Base-by-base conservation (phyloP, 2,888 invertebrate genomes). In the Acholoe squamosa region DNA sequence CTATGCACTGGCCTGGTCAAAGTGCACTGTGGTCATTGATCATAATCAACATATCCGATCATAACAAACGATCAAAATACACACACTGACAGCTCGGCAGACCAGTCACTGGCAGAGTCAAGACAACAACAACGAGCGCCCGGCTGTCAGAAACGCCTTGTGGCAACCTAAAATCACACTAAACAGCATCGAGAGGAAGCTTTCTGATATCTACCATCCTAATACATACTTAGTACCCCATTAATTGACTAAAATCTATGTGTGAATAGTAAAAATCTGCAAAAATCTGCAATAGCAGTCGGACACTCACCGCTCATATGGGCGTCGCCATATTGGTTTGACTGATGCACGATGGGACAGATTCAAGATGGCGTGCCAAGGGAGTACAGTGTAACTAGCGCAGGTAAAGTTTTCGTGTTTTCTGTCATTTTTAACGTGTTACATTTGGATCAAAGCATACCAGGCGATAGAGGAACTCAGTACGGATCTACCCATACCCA, bases 301-400 rank as follows among this genome's bases (percentile, higher is more conserved):
- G 31, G 54, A 76, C 84, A 90, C 90, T 90, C 86, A 90, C 90
- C 90, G 54, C 80, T 76, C 43, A 34, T 84, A 84, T 90, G 90
- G 90, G 67, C 67, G 90, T 90, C 90, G 90, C 90, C 90, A 90
- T 90, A n/a, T 90, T 90, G 90, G 84, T 67, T 34, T 86, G 90
- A 90, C 67, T 86, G 90, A 90, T 84, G 90, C 90, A 90, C 84
- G 71, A 51, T 56, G 90, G 90, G 90, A 90, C 56, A 90, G 33
- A 90, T 90, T 71, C 90, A 90, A 90, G 86, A 90, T 90, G 90
- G 90, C 90, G 90, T n/a, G 61, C 67, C 28, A 43, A 67, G 86
- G 34, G 43, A 71, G 71, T 61, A 86, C 90, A 56, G 34, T 67
- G 56, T 43, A 51, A 84, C 86, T 43, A 86, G 67, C 19, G 84